Base-by-base conservation (phyloP, 2,113 vertebrate genomes). In the Oxygymnocypris stewartii region DNA sequence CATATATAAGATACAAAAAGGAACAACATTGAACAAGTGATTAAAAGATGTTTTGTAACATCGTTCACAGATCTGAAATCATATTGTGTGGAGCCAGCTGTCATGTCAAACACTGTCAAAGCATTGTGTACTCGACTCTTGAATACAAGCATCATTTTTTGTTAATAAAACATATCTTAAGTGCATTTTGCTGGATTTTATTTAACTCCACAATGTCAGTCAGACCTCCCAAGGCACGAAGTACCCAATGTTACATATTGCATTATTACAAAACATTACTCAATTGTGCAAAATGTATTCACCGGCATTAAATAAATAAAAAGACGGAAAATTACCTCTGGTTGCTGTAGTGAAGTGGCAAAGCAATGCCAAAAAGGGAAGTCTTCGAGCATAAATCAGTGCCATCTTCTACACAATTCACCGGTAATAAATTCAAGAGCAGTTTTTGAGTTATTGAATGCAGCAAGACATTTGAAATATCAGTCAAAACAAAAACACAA, bases 61-160 rank as follows among this genome's bases (percentile, higher is more conserved):
- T 82, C 49, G 84, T 81, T 77, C 74, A 86, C 31, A 85, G 81
- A 69, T 73, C 84, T 85, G 79, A 90, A 71, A 59, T 90, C 80
- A 88, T 87, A 73, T 87, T 83, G 35, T 65, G 75, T 74, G 85
- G 87, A 85, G 49, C 49, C 69, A 31, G 9, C 49, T 18, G 16
- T 78, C 67, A 81, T 25, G 59, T 40, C 31, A 18, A 84, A 76
- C 65, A 23, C 23, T 44, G 49, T 67, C 49, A 82, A 74, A 82
- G 51, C 28, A 28, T 25, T 37, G 51, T 6, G 14, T 23, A 37
- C 51, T n/a, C 37, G 20, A 42, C 6, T 42, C 14, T 16, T 28
- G 4, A 35, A 57, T 47, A 61, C 37, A 84, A 20, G 4, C 4
- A 4, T 6, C 0, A 12, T 2, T 31, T 16, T 6, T 16, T 37